These are phyloP conservation scores for Drosophila robusta DNA, from an alignment of 2,888 invertebrate genomes.

Conservation along the genomic window DNA sequence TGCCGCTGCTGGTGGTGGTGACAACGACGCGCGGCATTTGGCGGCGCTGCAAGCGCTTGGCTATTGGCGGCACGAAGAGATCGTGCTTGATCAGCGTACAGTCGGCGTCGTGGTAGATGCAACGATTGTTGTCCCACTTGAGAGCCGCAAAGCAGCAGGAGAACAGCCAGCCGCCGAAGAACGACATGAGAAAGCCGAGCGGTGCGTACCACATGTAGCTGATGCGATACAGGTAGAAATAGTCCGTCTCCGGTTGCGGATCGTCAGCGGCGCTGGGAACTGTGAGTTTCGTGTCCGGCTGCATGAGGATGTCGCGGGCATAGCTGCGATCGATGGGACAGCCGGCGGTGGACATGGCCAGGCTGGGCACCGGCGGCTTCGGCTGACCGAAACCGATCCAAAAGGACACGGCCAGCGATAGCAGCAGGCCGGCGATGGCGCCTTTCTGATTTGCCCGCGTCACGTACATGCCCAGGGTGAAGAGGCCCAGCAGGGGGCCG, in stretches of 20 bases:
- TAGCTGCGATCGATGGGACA: conserved; percentile 84
- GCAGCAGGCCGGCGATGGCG: conserved; percentile 88
- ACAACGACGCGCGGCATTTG: conserved; percentile 82
- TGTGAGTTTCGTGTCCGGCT: neutral
- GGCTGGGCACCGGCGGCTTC: conserved; percentile 87
- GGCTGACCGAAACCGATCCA: conserved; percentile 95
- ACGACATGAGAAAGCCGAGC: conserved; percentile 86
- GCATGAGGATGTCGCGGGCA: conserved; percentile 50
- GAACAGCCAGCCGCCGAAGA: conserved; percentile 86
- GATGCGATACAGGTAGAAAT: conserved; percentile 85
- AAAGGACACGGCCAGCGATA: conserved; percentile 89
- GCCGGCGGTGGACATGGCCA: conserved; percentile 87
- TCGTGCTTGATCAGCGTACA: conserved; percentile 86
- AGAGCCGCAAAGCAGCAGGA: conserved; percentile 85
- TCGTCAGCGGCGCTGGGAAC: neutral
- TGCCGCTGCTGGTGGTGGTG: conserved; percentile 71
- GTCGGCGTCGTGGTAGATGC: conserved; percentile 77
- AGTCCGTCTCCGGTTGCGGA: conserved; percentile 48
- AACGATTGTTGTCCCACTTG: conserved; percentile 79
- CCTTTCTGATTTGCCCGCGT: conserved; percentile 91
- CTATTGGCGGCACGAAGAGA: conserved; percentile 87
- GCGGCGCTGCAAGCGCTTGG: conserved; percentile 84
- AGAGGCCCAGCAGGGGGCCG: conserved; percentile 94
- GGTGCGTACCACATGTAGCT: conserved; percentile 91
- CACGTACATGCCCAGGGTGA: conserved; percentile 94